These are phyloP conservation scores for Anthrax anthrax DNA, from an alignment of 2,888 invertebrate genomes.

Conservation along the genomic window DNA sequence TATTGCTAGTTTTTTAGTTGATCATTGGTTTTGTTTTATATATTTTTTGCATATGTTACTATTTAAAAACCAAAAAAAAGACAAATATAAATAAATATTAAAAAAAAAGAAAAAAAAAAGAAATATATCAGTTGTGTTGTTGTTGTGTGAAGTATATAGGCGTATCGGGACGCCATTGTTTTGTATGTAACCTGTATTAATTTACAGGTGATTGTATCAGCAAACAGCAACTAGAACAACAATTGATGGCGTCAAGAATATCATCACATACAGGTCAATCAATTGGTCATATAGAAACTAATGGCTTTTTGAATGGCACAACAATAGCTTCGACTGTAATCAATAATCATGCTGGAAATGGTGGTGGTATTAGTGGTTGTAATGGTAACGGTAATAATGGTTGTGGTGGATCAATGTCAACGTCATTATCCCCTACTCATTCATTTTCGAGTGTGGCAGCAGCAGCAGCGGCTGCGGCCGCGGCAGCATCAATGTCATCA, in stretches of 20 bases:
- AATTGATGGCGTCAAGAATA: conserved; percentile 15
- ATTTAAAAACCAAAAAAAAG: too few species aligned
- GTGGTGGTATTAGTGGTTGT: not conserved
- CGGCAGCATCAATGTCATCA: conserved; percentile 11
- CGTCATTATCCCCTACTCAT: conserved; percentile 1
- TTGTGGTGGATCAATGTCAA: not conserved
- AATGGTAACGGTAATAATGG: not conserved
- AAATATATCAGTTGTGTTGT: too few species aligned
- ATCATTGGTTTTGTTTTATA: not conserved
- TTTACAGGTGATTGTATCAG: conserved; percentile 16
- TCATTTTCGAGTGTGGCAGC: conserved; percentile 14
- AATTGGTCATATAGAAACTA: conserved; percentile 15
- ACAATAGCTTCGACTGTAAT: conserved; percentile 12
- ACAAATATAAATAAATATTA: too few species aligned
- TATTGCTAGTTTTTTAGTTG: not conserved
- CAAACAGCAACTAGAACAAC: conserved; percentile 12
- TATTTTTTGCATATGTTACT: too few species aligned
- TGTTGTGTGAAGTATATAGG: conserved; percentile 5
- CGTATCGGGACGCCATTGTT: conserved; percentile 16
- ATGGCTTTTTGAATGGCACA: conserved; percentile 16
- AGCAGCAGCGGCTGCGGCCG: conserved; percentile 10
- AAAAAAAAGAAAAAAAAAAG: too few species aligned
- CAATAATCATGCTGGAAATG: conserved; percentile 4
- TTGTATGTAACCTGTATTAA: conserved; percentile 12
- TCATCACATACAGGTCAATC: not conserved